Evolutionary conservation across 1,140 invertebrate genomes (phyloP), one percentile per base, ranked within the genome.

Genomic region (Drosophila eugracilis): DNA sequence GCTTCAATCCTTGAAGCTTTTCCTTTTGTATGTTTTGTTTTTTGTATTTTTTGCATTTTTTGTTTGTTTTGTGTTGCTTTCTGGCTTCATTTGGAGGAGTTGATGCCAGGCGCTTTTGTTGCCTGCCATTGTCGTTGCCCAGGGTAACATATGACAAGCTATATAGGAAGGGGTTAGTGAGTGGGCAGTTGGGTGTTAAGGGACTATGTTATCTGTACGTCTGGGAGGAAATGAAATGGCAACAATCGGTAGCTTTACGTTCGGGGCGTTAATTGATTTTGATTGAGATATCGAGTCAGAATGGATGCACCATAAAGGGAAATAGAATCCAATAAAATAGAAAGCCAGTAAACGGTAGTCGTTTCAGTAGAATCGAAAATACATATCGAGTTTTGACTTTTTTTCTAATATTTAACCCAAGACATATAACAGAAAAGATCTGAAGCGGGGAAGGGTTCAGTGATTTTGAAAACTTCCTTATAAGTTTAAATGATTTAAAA

Each of bases 21-120:
- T 14, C 10, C 5, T 55, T 47, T 39, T 39, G 47, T 47, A 7
- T 65, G 24, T 52, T 44, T 52, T 4, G n/a, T 55, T 47, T 14
- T 67, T 3, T 12, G 10, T 32, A 10, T 30, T 12, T 32, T 32
- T 26, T 26, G 1, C 2, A 6, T 26, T 26, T 32, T 32, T 32
- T 12, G 12, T 57, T 37, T 58, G 15, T 39, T 36, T 60, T 39
- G 62, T 39, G 30, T 62, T 57, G 65, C 70, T 63, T 75, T 75
- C 67, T 67, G 71, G 34, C 53, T 67, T 74, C 79, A 81, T 75
- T 86, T 86, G 75, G 63, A 81, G 63, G 59, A 86, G 83, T 81
- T 86, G 83, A 86, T 86, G 67, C 77, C 42, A 52, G 76, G 77
- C 77, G 81, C 83, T 81, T 81, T 86, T 83, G 77, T 80, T 77